These are phyloP conservation scores for Platalea minor DNA, from an alignment of 2,797 vertebrate species.

Conservation along the genomic window DNA sequence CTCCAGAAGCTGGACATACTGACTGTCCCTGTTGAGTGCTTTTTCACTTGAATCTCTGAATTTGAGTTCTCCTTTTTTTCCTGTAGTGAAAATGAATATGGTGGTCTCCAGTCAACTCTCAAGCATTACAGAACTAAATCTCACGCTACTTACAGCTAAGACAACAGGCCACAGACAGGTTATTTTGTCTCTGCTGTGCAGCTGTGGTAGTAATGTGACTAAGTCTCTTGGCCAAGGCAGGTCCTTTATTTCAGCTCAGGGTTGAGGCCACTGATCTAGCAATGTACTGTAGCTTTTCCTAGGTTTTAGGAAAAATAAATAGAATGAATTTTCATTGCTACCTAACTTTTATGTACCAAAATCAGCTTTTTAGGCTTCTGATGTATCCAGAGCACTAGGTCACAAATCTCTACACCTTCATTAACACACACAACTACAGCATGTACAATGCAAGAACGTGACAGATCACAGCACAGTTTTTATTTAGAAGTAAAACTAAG, in stretches of 20 bases:
- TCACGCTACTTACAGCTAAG: neutral
- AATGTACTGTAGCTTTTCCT: slow-evolving; percentile 65
- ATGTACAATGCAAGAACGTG: slow-evolving; percentile 64
- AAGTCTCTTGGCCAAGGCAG: slow-evolving; percentile 38
- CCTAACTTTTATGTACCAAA: slow-evolving; percentile 56
- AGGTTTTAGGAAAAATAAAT: slow-evolving; percentile 50
- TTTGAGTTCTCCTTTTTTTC: neutral
- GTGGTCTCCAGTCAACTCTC: slow-evolving; percentile 28
- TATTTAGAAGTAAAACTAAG: slow-evolving; percentile 65
- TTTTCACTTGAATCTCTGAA: neutral
- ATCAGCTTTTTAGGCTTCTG: slow-evolving; percentile 63
- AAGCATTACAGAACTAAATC: slow-evolving; percentile 18
- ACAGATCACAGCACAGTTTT: slow-evolving; percentile 69
- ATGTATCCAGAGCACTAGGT: slow-evolving; percentile 46
- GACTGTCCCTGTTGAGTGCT: neutral
- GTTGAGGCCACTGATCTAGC: slow-evolving; percentile 62
- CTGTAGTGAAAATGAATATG: slow-evolving; percentile 41
- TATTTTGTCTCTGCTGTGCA: slow-evolving; percentile 15
- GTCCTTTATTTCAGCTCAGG: slow-evolving; percentile 62
- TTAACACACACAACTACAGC: slow-evolving; percentile 29
- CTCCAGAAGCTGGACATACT: slow-evolving; percentile 7
- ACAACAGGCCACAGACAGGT: neutral
- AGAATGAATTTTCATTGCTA: slow-evolving; percentile 62
- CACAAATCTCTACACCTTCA: slow-evolving; percentile 37
- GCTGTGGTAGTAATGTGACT: slow-evolving; percentile 35